These are phyloP conservation scores for Passer domesticus DNA, from an alignment of 2,113 vertebrate species.

Conservation along the genomic window DNA sequence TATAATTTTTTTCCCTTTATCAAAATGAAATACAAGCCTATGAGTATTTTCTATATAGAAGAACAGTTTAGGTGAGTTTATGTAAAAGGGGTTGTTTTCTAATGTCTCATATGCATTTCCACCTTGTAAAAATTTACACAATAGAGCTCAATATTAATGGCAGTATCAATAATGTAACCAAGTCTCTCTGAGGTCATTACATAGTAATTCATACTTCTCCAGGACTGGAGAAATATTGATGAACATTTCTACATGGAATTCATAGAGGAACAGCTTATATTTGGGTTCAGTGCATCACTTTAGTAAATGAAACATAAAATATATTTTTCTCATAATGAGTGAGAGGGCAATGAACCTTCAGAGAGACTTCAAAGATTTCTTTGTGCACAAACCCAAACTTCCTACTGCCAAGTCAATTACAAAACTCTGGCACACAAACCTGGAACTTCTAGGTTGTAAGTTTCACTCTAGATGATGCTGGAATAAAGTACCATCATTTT, in stretches of 20 bases:
- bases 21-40: not conserved
- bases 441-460: not conserved
- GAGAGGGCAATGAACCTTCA: not conserved
- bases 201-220: not conserved
- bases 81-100: not conserved
- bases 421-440: not conserved
- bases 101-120: not conserved
- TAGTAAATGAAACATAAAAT: not conserved
- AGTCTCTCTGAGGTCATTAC: not conserved
- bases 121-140: not conserved
- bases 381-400: not conserved
- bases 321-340: not conserved
- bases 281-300: not conserved
- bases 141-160: not conserved
- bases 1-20: not conserved
- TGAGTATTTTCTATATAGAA: not conserved
- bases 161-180: not conserved
- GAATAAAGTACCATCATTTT: not conserved
- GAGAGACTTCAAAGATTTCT: not conserved
- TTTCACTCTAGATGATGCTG: not conserved
- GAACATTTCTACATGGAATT: not conserved
- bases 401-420: not conserved
- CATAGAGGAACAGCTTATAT: not conserved
- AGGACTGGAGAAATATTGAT: not conserved
- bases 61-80: not conserved